These are phyloP conservation scores for Coreoperca whiteheadi DNA, from an alignment of 2,113 vertebrate species.

Conservation along the genomic window DNA sequence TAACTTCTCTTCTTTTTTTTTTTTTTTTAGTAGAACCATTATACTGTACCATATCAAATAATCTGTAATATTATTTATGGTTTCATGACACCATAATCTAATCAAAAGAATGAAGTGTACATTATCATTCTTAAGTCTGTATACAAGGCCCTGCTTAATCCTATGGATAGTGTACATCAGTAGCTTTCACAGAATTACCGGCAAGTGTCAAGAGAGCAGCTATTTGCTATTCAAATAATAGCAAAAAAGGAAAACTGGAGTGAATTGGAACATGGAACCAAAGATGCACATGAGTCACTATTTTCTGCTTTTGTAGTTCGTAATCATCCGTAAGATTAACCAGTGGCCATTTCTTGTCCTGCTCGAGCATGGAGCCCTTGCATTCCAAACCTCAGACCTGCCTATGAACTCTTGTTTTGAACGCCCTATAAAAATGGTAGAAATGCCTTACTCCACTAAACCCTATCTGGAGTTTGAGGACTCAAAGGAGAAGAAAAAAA, in stretches of 20 bases:
- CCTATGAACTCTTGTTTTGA: constrained; percentile 20
- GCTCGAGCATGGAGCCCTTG: constrained; percentile 57
- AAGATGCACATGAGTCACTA: constrained; percentile 72
- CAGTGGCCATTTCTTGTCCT: constrained; percentile 49
- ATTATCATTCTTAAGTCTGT: constrained; percentile 43
- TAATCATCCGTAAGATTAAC: constrained; percentile 71
- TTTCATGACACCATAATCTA: constrained; percentile 35
- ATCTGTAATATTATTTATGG: constrained; percentile 38
- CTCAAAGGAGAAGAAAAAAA: background rate
- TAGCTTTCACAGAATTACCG: constrained; percentile 48
- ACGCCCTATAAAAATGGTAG: constrained; percentile 17
- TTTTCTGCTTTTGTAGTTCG: constrained; percentile 74
- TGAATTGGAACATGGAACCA: constrained; percentile 81
- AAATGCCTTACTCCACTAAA: constrained; percentile 46
- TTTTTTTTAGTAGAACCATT: constrained; percentile 29
- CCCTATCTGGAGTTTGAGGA: constrained; percentile 22
- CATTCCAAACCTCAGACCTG: constrained; percentile 77
- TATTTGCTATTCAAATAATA: constrained; percentile 49
- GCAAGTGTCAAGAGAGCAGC: constrained; percentile 59
- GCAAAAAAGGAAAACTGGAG: constrained; percentile 74
- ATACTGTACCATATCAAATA: constrained; percentile 68
- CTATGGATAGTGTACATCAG: constrained; percentile 51
- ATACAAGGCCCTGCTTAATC: constrained; percentile 67
- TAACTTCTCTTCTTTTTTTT: constrained; percentile 36
- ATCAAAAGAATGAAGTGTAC: constrained; percentile 40